Base-by-base conservation (phyloP, 2,113 vertebrate genomes). In the Barbus barbus region DNA sequence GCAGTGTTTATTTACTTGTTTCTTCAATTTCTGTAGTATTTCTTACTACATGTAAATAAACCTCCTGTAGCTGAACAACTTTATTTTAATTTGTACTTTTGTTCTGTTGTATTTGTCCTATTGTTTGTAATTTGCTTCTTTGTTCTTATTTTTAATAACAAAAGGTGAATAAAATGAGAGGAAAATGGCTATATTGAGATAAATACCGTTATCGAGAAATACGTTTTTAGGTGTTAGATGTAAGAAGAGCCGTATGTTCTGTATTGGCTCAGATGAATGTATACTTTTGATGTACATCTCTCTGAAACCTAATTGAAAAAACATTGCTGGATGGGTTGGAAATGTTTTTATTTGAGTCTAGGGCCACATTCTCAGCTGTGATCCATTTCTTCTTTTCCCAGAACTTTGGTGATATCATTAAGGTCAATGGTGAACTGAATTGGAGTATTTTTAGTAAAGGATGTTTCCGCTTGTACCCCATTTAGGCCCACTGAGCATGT, bases 331-430 rank as follows among this genome's bases (percentile, higher is more conserved):
- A 51, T 18, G 14, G 41, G 53, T 60, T 38, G 36, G 24, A 24
- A 63, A 9, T 16, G 38, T 44, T 80, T 44, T 11, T 63, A 24
- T 79, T 46, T 65, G 9, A 33, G 20, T 9, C 28, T 24, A 6
- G 75, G 31, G 20, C 53, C 11, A 48, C 67, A 80, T 65, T 69
- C 28, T 24, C 86, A 85, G 75, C 83, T 81, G 83, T 48, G 53
- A 76, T 83, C 24, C 67, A 78, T 82, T 61, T 84, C 76, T 78
- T 63, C 31, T 36, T 77, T 88, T 85, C 61, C 24, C 82, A 85
- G 81, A 78, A 76, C 79, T 41, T 83, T 31, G 51, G 36, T 76
- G 77, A 79, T 16, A 71, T 78, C 33, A 67, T 46, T 22, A 38
- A 36, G 63, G 69, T 74, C 48, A 26, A n/a, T 20, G 33, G 61